Evolutionary conservation across 2,113 vertebrate genomes (phyloP), one percentile per base, ranked within the genome.

Genomic region (Lipotes vexillifer): DNA sequence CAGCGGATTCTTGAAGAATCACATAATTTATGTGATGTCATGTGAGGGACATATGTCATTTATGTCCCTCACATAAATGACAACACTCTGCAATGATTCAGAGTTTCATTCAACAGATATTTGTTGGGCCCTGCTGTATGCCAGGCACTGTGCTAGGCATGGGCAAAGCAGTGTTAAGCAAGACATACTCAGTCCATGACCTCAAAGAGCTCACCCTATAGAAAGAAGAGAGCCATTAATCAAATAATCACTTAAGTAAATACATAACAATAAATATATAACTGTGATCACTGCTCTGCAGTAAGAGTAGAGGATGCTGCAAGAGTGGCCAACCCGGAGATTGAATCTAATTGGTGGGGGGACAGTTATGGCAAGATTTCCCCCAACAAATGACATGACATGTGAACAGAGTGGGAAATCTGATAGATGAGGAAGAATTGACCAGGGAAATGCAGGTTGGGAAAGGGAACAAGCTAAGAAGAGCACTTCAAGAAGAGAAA

Each of bases 261-360:
- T 27, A 33, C 25, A 1, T 14, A 4, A 38, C 57, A 9, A 17
- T 55, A 71, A 38, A 38, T 38, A 31, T 38, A 1, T 5, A 8
- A 44, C 21, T 7, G 23, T 41, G n/a, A 9, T 18, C 20, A 49
- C 25, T 29, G 29, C 3, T 61, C 36, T 41, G 11, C 8, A 8
- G 36, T 63, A 21, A 55, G 31, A 74, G 13, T 3, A 55, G 13
- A 36, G 12, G 38, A 21, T 41, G 20, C 46, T 52, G 1, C 11
- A 21, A 9, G 3, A 41, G 13, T 33, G 15, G 18, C 77, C 8
- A 20, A 12, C 2, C 3, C 4, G 0, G 55, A 88, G 75, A 33
- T 2, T 4, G 1, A 25, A n/a, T 29, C 49, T 13, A 21, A 0
- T 0, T 15, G 46, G 41, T 68, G 38, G 18, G 17, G 17, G 3